Evolutionary conservation across 2,888 invertebrate genomes (phyloP).

Genomic region (Brachynemurus nebulosus): DNA sequence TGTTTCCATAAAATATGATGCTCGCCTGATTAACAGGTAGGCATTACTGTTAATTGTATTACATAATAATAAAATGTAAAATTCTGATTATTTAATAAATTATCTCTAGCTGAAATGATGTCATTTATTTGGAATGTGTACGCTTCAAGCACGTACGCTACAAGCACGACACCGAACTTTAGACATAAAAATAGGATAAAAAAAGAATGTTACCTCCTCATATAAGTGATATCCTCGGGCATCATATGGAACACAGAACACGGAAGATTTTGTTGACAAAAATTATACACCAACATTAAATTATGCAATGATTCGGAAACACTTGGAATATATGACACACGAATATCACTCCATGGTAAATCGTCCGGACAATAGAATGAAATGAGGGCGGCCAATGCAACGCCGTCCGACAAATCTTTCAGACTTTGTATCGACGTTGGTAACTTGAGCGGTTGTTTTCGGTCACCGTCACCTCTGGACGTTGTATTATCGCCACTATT

Average conservation of each 20-base stretch:
- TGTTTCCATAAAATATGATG: too few relatives aligned
- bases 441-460: constrained; percentile 22
- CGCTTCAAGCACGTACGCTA: too few relatives aligned
- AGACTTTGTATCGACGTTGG: constrained; percentile 54
- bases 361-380: constrained; percentile 82
- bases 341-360: constrained; percentile 55
- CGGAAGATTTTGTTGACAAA: constrained; percentile 74
- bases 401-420: constrained; percentile 83
- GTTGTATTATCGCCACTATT: not conserved
- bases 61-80: too few relatives aligned
- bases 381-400: constrained; percentile 72
- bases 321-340: constrained; percentile 49
- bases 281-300: constrained; percentile 73
- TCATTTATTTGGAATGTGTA: too few relatives aligned
- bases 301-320: constrained; percentile 87
- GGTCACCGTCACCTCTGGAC: constrained; percentile 22
- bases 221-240: constrained; percentile 91
- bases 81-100: too few relatives aligned
- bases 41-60: too few relatives aligned
- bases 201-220: constrained; percentile 57
- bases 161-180: too few relatives aligned
- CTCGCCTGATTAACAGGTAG: too few relatives aligned
- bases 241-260: constrained; percentile 84
- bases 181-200: constrained; percentile 13
- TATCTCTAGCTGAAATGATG: too few relatives aligned